Evolutionary conservation across 2,888 invertebrate species (phyloP).

Genomic region (Coenonympha arcania): DNA sequence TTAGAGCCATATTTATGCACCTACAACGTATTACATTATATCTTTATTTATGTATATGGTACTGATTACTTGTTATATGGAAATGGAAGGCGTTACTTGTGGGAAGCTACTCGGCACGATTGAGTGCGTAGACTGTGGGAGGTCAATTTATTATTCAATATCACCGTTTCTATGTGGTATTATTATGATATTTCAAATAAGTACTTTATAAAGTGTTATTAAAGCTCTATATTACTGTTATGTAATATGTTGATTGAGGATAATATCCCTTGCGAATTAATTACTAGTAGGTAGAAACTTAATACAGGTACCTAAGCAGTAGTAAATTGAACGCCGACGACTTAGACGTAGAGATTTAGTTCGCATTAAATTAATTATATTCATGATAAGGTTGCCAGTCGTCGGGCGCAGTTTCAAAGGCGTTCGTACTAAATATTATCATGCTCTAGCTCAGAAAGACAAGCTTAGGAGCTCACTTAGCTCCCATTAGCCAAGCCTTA

Average conservation of each 20-base stretch:
- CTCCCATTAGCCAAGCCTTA: constrained; percentile 59
- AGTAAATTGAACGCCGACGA: no score
- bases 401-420: constrained; percentile 9
- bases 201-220: no score
- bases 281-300: no score
- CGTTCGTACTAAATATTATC: constrained; percentile 22
- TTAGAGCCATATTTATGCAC: no score
- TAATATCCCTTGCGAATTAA: no score
- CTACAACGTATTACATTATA: no score
- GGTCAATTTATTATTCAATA: neutral
- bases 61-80: constrained; percentile 3
- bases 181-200: no score
- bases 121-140: neutral
- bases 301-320: no score
- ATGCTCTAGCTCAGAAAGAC: constrained; percentile 47
- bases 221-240: no score
- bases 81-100: constrained; percentile 1
- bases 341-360: neutral
- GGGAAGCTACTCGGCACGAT: constrained; percentile 1
- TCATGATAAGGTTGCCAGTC: neutral
- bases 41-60: neutral
- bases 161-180: neutral
- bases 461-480: constrained; percentile 57
- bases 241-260: no score
- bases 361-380: neutral